Base-by-base conservation (phyloP, 1,140 invertebrate genomes). In the Ooceraea biroi region DNA sequence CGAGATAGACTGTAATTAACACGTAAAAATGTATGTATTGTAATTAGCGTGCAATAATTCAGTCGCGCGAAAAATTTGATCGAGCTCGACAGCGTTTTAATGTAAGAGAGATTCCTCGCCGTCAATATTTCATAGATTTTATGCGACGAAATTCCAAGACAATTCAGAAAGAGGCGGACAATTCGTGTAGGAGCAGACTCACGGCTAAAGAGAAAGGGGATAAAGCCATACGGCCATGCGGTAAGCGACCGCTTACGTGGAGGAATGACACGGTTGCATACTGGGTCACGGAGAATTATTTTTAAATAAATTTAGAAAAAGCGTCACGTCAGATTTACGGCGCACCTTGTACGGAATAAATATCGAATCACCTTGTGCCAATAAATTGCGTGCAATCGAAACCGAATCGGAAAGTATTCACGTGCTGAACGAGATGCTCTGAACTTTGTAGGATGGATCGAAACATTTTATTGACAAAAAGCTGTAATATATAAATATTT, bases 261-360 rank as follows among this genome's bases (percentile, higher is more conserved):
- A 80, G 48, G n/a, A 52, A 57, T 36, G 72, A 46, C 50, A 69
- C 27, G 63, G 71, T 69, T 76, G 48, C 77, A 57, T 61, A 82
- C 17, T n/a, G 8, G 55, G 48, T 82, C 46, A 63, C 25, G 30
- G 14, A 78, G 52, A 80, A 63, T 60, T 27, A 44, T 25, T 7
- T 50, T 71, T 44, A 52, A 71, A 74, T 7, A 71, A 58, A 71
- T 72, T 58, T 48, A 57, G 44, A 69, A 72, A 87, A 85, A 74
- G 19, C 36, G 11, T 74, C 84, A 74, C 84, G 69, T 83, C n/a
- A 68, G 41, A 17, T 1, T 36, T 12, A 2, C 10, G 25, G 3
- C 27, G 52, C n/a, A 19, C 50, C 25, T n/a, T 57, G 48, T 74
- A 76, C 44, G 22, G 48, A 19, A 52, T 52, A 55, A 58, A 63